These are phyloP conservation scores for Natrix natrix DNA, from an alignment of 2,797 vertebrate genomes.

Conservation along the genomic window DNA sequence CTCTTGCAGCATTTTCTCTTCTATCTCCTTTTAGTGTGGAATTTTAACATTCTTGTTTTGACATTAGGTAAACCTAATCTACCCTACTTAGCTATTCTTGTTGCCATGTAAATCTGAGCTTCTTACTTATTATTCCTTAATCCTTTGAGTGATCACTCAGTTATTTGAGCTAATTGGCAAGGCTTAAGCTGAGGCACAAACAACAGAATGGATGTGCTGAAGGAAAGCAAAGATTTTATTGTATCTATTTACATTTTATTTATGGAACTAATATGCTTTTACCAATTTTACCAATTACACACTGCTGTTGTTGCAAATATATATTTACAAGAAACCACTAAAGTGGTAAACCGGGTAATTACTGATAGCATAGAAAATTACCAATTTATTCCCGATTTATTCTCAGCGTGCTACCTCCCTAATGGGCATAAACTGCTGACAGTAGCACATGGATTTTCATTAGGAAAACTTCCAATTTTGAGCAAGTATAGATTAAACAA, in stretches of 20 bases:
- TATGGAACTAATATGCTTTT: slow-evolving; percentile 35
- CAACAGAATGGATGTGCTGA: background rate
- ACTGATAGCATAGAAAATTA: slow-evolving; percentile 22
- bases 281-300: slow-evolving; percentile 41
- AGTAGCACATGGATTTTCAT: background rate
- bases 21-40: background rate
- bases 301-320: background rate
- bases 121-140: slow-evolving; percentile 30
- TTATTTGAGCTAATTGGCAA: background rate
- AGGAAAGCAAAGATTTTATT: slow-evolving; percentile 2
- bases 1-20: background rate
- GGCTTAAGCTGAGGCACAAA: background rate
- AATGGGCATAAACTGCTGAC: slow-evolving; percentile 4
- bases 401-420: background rate
- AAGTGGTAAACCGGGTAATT: slow-evolving; percentile 17
- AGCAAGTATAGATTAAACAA: background rate
- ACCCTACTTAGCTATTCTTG: slow-evolving; percentile 13
- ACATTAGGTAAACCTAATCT: background rate
- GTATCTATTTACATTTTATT: slow-evolving; percentile 16
- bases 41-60: background rate
- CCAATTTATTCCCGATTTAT: slow-evolving; percentile 7
- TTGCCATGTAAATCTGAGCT: background rate
- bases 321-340: slow-evolving; percentile 31
- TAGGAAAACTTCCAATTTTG: slow-evolving; percentile 5
- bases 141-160: background rate